These are phyloP conservation scores for Chelmon rostratus DNA, from an alignment of 2,797 vertebrate species.

Conservation along the genomic window DNA sequence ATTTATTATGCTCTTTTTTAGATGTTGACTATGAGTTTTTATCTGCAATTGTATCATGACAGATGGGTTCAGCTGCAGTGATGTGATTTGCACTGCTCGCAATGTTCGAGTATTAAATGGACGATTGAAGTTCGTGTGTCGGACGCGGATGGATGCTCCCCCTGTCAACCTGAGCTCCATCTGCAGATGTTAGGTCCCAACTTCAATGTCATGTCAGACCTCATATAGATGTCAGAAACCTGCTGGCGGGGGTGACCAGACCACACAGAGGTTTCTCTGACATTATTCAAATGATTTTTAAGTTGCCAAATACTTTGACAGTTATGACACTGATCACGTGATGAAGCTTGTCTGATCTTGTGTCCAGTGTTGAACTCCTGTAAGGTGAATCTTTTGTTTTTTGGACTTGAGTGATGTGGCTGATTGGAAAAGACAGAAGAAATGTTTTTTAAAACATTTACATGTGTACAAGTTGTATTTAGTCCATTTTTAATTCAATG, in stretches of 20 bases:
- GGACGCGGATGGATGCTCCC: slow-evolving; percentile 9
- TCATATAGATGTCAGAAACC: slow-evolving; percentile 9
- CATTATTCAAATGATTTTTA: slow-evolving; percentile 6
- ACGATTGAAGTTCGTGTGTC: slow-evolving; percentile 9
- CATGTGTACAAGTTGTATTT: slow-evolving; percentile 39
- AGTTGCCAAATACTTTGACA: slow-evolving; percentile 33
- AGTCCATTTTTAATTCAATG: slow-evolving; percentile 26
- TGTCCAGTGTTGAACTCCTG: slow-evolving; percentile 23
- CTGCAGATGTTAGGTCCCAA: slow-evolving; percentile 15
- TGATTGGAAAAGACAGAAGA: not conserved
- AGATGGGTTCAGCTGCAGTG: slow-evolving; percentile 10
- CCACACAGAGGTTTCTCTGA: not conserved
- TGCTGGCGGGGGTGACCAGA: not conserved
- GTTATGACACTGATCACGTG: slow-evolving; percentile 14
- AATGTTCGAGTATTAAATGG: slow-evolving; percentile 41
- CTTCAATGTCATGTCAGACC: not conserved
- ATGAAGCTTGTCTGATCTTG: slow-evolving; percentile 8
- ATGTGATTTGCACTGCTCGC: slow-evolving; percentile 20
- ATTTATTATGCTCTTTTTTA: slow-evolving; percentile 62
- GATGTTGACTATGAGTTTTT: slow-evolving; percentile 49
- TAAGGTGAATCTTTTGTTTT: slow-evolving; percentile 29
- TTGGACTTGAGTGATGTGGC: not conserved
- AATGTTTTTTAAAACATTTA: slow-evolving; percentile 9
- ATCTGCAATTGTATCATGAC: not conserved
- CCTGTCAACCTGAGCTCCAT: not conserved